These are phyloP conservation scores for Acyrthosiphon pisum DNA, from an alignment of 1,140 invertebrate species.

Conservation along the genomic window DNA sequence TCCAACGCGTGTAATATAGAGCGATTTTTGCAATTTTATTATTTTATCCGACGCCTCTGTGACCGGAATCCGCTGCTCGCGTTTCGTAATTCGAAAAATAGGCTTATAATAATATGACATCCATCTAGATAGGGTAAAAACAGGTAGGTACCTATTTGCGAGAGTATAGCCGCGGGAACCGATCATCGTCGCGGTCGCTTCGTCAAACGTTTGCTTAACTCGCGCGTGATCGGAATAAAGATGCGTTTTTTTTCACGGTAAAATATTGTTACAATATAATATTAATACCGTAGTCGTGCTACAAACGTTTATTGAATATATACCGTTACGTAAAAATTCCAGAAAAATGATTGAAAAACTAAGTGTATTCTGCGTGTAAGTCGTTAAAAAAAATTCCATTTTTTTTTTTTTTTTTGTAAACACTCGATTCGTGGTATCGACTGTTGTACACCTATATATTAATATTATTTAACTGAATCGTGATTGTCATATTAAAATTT, in stretches of 20 bases:
- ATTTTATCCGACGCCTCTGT: constrained; percentile 24
- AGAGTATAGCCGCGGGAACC: neutral
- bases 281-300: neutral
- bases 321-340: neutral
- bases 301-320: neutral
- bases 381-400: neutral
- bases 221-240: neutral
- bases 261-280: neutral
- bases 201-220: neutral
- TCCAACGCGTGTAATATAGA: constrained; percentile 27
- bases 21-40: constrained; percentile 35
- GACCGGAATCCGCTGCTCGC: constrained; percentile 30
- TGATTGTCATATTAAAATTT: neutral
- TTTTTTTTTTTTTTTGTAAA: neutral
- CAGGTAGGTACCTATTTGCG: neutral
- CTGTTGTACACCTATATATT: neutral
- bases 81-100: constrained; percentile 17
- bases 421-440: neutral
- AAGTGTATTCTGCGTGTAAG: neutral
- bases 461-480: neutral
- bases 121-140: constrained; percentile 14
- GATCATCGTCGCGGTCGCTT: neutral
- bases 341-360: neutral
- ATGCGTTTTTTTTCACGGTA: neutral
- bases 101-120: neutral